phyloP scores from a whole-genome alignment of 2,113 vertebrate species.

The Otolemur garnettii region DNA sequence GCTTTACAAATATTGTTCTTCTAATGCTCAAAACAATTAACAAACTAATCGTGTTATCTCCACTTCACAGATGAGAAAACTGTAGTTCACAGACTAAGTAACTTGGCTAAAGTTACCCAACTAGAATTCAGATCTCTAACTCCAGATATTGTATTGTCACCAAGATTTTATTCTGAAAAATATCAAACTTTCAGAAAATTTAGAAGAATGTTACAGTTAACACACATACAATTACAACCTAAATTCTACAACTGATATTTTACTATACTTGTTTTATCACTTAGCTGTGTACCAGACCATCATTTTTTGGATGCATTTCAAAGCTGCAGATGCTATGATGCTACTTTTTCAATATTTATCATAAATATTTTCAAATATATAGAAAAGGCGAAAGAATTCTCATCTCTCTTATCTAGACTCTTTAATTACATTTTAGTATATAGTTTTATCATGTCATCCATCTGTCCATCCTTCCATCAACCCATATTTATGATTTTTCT shows the following conservation, averaged over 20 bases:
- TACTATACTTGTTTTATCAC: conserved; percentile 4
- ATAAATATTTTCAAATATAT: conserved; percentile 39
- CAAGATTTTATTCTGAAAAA: conserved; percentile 11
- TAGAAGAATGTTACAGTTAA: conserved; percentile 25
- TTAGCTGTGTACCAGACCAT: background rate
- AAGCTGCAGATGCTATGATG: background rate
- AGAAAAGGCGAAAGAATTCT: conserved; percentile 33
- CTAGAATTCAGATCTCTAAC: background rate
- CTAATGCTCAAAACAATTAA: background rate
- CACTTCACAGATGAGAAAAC: conserved; percentile 36
- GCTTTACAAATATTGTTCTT: background rate
- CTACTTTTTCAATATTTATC: conserved; percentile 58
- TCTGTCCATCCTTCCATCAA: background rate
- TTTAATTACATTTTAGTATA: background rate
- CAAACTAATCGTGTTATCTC: background rate
- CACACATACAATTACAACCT: background rate
- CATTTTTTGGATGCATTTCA: conserved; percentile 23
- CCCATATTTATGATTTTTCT: background rate
- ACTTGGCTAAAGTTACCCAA: background rate
- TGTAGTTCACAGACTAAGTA: background rate
- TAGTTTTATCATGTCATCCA: background rate
- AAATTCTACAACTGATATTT: background rate
- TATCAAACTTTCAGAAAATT: conserved; percentile 36
- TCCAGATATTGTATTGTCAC: background rate
- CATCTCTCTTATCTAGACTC: background rate